These are phyloP conservation scores for Aplidium turbinatum DNA, from an alignment of 23 tunicate species.

Conservation along the genomic window DNA sequence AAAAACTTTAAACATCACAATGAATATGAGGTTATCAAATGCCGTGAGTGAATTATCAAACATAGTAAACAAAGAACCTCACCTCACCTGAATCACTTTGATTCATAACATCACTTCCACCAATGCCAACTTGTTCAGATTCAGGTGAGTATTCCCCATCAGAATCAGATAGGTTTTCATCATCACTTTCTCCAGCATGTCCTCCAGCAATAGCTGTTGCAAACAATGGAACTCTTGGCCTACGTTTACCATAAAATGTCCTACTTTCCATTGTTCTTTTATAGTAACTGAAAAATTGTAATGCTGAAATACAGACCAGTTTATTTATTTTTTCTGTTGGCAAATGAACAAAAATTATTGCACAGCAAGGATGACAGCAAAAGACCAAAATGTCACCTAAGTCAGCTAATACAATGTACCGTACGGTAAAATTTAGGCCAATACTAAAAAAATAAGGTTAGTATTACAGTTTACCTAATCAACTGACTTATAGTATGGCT, in stretches of 20 bases:
- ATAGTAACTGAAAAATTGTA: neutral
- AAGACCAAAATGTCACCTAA: too few species aligned
- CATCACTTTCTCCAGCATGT: slow-evolving; percentile 6
- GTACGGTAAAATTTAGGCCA: too few species aligned
- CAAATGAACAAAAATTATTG: too few species aligned
- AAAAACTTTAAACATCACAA: neutral
- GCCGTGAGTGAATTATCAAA: too few species aligned
- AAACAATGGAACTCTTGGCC: slow-evolving; percentile 13
- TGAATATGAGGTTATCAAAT: neutral
- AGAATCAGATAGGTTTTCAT: slow-evolving; percentile 5
- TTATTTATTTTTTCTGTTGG: too few species aligned
- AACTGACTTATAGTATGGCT: too few species aligned
- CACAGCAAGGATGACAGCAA: too few species aligned
- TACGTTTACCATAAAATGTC: slow-evolving; percentile 10
- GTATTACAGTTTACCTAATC: too few species aligned
- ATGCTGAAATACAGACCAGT: too few species aligned
- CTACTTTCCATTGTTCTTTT: slow-evolving; percentile 11
- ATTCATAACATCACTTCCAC: neutral
- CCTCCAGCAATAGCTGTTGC: slow-evolving; percentile 11
- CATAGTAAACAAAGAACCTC: too few species aligned
- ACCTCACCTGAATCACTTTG: slow-evolving; percentile 4
- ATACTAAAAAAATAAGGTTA: too few species aligned
- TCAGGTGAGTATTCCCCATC: neutral
- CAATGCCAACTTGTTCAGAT: neutral
- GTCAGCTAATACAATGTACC: too few species aligned